phyloP scores from a whole-genome alignment of 2,797 vertebrate genomes.

The Cetoscarus ocellatus region DNA sequence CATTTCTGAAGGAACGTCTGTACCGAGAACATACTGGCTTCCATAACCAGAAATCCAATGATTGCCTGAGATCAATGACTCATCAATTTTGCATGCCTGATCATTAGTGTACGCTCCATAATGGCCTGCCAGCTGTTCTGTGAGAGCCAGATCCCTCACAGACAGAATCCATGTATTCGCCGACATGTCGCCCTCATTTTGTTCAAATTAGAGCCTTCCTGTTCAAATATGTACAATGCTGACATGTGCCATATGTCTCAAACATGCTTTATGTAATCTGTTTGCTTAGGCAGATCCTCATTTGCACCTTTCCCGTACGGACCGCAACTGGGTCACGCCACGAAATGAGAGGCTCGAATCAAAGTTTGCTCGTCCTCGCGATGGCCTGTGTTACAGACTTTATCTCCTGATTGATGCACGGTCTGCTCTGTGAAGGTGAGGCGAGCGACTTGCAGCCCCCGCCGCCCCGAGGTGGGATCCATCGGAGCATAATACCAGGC shows the following conservation, averaged over 20 bases:
- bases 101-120: constrained; percentile 77
- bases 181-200: constrained; percentile 59
- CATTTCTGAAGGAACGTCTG: not conserved
- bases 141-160: constrained; percentile 67
- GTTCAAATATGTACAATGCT: constrained; percentile 57
- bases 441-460: constrained; percentile 49
- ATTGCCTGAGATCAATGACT: constrained; percentile 70
- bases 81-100: constrained; percentile 79
- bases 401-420: constrained; percentile 59
- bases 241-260: constrained; percentile 34
- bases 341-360: constrained; percentile 6
- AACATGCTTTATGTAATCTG: constrained; percentile 38
- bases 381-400: constrained; percentile 32
- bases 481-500: constrained; percentile 59
- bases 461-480: constrained; percentile 33
- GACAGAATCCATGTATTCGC: constrained; percentile 50
- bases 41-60: constrained; percentile 52
- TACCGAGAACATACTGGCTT: constrained; percentile 9
- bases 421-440: constrained; percentile 68
- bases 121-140: constrained; percentile 78
- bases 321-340: constrained; percentile 4
- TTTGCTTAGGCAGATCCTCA: constrained; percentile 26
- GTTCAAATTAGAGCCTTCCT: constrained; percentile 64
- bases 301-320: not conserved
- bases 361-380: constrained; percentile 25